phyloP scores from a whole-genome alignment of 2,888 invertebrate genomes.

The Hypsopygia costalis region DNA sequence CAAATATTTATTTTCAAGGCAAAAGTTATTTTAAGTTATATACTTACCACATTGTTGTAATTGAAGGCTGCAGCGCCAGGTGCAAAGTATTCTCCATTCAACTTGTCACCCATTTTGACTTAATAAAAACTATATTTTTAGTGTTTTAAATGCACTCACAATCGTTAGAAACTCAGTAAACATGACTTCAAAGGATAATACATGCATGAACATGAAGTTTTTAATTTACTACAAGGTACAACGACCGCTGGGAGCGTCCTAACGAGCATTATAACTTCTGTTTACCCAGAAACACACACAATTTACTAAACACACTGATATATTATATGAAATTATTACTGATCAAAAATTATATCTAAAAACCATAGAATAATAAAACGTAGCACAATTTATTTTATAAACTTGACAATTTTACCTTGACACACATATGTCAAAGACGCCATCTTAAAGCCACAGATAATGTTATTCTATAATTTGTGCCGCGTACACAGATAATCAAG shows the following conservation, averaged over 20 bases:
- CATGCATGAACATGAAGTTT: conserved; percentile 17
- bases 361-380: not conserved
- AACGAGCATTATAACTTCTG: conserved; percentile 42
- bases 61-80: conserved; percentile 68
- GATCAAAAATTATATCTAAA: not conserved
- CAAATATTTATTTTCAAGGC: not conserved
- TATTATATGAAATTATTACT: conserved; percentile 1
- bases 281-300: not conserved
- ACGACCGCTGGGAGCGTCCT: conserved; percentile 58
- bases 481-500: too few relatives aligned
- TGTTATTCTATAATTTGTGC: too few relatives aligned
- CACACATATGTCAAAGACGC: conserved; percentile 19
- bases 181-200: conserved; percentile 22
- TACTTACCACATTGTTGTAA: conserved; percentile 74
- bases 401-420: conserved; percentile 25
- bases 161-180: conserved; percentile 27
- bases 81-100: conserved; percentile 66
- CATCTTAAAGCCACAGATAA: conserved; percentile 15
- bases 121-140: conserved; percentile 35
- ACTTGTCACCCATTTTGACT: conserved; percentile 64
- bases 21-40: conserved; percentile 25
- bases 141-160: conserved; percentile 34
- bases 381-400: too few relatives aligned
- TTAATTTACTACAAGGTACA: conserved; percentile 28
- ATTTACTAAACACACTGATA: not conserved